A percentile compares a stretch with the other conserved stretches of the same genome.
These are phyloP conservation scores for Odontocerum albicorne DNA, from an alignment of 2,888 invertebrate genomes.

Conservation along the genomic window DNA sequence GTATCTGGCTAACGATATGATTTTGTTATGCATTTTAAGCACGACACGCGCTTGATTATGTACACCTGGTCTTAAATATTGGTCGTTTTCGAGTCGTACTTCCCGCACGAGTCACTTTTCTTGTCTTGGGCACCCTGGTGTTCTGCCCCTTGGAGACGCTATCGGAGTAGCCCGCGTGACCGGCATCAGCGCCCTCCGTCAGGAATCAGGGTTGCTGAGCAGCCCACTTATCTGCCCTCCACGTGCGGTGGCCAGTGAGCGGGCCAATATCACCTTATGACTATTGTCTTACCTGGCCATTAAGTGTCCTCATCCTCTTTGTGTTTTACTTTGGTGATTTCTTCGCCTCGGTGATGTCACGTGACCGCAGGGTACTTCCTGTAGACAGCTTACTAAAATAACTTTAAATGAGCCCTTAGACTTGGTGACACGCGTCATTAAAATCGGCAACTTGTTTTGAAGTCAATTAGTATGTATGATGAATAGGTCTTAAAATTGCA, in stretches of 20 bases:
- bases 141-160: constrained; percentile 3
- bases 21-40: no score
- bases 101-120: constrained; percentile 20
- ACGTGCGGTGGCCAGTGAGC: background rate
- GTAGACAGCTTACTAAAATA: constrained; percentile 2
- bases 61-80: constrained; percentile 14
- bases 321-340: constrained; percentile 10
- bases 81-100: constrained; percentile 16
- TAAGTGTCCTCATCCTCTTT: background rate
- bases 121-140: constrained; percentile 18
- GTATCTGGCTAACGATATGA: no score
- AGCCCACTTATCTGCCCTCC: background rate
- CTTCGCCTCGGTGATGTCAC: constrained; percentile 25
- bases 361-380: constrained; percentile 20
- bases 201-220: constrained; percentile 3
- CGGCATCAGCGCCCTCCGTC: constrained; percentile 16
- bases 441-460: background rate
- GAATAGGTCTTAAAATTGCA: no score
- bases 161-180: constrained; percentile 17
- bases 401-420: background rate
- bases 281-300: background rate
- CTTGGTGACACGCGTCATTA: background rate
- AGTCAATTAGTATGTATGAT: no score
- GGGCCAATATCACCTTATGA: no score
- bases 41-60: background rate